Conservation (phyloP, 2,888 invertebrate species). For the Asteroscopus sphinx region DNA sequence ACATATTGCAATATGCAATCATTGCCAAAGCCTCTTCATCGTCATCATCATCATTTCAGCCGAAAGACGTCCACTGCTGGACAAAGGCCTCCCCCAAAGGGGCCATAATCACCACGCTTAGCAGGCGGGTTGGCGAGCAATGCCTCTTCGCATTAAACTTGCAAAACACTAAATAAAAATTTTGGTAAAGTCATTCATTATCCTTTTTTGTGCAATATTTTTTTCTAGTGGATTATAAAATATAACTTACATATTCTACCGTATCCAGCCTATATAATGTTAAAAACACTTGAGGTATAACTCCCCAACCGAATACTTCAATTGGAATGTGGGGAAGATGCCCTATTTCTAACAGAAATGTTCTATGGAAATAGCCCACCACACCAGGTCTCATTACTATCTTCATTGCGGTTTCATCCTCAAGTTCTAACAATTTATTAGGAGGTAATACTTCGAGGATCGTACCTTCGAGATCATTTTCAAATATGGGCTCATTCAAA, state of each 20-base stretch:
- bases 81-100: too few relatives aligned
- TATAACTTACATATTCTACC: constrained; percentile 65
- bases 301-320: constrained; percentile 89
- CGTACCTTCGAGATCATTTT: constrained; percentile 78
- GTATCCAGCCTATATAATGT: constrained; percentile 80
- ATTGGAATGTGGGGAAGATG: constrained; percentile 88
- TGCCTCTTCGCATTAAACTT: too few relatives aligned
- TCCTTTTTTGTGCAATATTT: neutral
- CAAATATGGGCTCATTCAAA: constrained; percentile 70
- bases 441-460: constrained; percentile 83
- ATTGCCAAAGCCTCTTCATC: too few relatives aligned
- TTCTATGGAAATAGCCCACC: constrained; percentile 87
- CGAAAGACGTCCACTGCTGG: too few relatives aligned
- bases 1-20: too few relatives aligned
- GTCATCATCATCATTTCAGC: too few relatives aligned
- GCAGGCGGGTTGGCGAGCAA: too few relatives aligned
- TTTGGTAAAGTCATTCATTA: too few relatives aligned
- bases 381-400: constrained; percentile 88
- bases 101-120: too few relatives aligned
- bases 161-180: too few relatives aligned
- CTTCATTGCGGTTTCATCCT: constrained; percentile 77
- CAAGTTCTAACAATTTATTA: constrained; percentile 77
- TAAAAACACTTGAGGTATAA: constrained; percentile 90
- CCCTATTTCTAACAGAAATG: constrained; percentile 87
- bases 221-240: neutral